Percentiles rank a stretch among this genome's conserved stretches.
Evolutionary conservation across 2,797 vertebrate species (phyloP).

Genomic region (Sparidentex hasta): DNA sequence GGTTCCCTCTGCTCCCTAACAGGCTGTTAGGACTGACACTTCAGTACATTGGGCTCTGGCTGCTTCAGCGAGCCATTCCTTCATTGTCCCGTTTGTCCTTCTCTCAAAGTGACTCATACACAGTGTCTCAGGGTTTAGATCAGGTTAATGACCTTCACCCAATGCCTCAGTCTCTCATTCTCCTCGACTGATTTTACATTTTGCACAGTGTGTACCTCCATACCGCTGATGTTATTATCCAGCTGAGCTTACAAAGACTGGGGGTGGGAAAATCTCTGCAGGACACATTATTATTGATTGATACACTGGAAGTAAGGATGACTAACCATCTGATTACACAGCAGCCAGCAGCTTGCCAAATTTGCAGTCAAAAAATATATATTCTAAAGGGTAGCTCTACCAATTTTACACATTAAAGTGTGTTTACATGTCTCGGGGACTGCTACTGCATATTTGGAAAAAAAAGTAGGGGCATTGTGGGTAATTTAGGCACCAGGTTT

Average conservation of each 20-base stretch:
- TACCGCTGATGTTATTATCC: conserved; percentile 20
- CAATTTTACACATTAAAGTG: too few relatives aligned
- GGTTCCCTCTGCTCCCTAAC: conserved; percentile 51
- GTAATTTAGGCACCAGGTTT: too few relatives aligned
- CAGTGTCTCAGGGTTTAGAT: conserved; percentile 32
- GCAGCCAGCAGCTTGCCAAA: background rate
- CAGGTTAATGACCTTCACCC: conserved; percentile 36
- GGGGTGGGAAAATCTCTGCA: background rate
- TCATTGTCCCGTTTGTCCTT: conserved; percentile 44
- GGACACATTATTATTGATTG: background rate
- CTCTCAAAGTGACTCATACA: conserved; percentile 25
- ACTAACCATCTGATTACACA: conserved; percentile 7
- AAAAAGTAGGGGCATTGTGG: too few relatives aligned
- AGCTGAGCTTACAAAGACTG: background rate
- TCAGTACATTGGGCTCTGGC: conserved; percentile 47
- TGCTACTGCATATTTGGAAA: too few relatives aligned
- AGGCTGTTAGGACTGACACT: conserved; percentile 56
- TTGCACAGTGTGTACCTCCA: background rate
- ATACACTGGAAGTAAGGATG: background rate
- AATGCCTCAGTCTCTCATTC: background rate
- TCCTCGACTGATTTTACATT: conserved; percentile 10
- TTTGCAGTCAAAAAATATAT: too few relatives aligned
- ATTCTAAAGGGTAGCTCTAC: too few relatives aligned
- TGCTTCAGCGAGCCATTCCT: conserved; percentile 38
- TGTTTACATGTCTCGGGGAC: too few relatives aligned